phyloP scores from a whole-genome alignment of 2,113 vertebrate genomes.

The Oophaga pumilio region DNA sequence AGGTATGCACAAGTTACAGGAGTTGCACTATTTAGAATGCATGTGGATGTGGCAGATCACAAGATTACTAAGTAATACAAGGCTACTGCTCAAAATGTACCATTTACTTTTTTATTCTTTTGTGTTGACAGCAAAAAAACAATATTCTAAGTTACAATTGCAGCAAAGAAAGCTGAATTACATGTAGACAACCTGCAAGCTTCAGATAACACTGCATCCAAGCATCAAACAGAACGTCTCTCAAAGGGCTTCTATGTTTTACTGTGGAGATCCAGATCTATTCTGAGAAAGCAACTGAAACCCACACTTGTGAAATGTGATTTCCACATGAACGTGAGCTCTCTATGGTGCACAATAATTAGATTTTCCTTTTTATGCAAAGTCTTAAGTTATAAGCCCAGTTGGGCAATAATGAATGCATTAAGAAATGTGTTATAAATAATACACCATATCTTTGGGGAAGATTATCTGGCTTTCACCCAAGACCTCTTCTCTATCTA shows the following conservation, averaged over 20 bases:
- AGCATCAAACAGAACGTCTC: background rate
- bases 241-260: background rate
- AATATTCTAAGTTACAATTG: background rate
- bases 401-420: conserved; percentile 23
- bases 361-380: conserved; percentile 13
- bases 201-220: background rate
- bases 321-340: background rate
- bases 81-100: background rate
- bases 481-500: conserved; percentile 38
- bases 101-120: background rate
- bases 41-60: too few species aligned
- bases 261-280: background rate
- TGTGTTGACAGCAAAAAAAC: background rate
- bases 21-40: too few species aligned
- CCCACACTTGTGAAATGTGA: background rate
- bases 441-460: conserved; percentile 41
- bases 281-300: background rate
- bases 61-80: too few species aligned
- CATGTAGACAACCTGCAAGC: background rate
- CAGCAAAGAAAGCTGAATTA: background rate
- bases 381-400: conserved; percentile 25
- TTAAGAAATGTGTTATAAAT: conserved; percentile 52
- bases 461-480: conserved; percentile 30
- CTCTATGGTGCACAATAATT: conserved; percentile 1
- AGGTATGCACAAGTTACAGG: too few species aligned